Base-by-base conservation (phyloP, 2,113 vertebrate genomes). In the Psephotus haematonotus region DNA sequence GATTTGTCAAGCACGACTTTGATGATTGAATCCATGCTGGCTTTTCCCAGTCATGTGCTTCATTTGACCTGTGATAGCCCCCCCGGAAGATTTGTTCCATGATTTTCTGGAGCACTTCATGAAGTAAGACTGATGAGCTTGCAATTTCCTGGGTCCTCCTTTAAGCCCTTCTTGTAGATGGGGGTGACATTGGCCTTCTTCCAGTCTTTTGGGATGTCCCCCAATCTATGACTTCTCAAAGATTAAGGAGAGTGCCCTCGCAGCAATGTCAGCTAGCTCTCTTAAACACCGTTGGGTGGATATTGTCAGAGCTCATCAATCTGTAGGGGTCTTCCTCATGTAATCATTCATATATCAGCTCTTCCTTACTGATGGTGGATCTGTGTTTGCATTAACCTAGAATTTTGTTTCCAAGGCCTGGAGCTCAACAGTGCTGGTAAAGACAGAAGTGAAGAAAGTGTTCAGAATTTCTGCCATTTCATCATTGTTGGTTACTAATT, bases 1-100 rank as follows among this genome's bases (percentile, higher is more conserved):
- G 31, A 8, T 86, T 43, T 81, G 46, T 62, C 62, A 47, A 28
- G n/a, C 37, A 31, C 0, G 0, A 9, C 43, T 55, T 49, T 55
- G 53, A 33, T 37, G 8, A 31, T 28, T 28, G 25, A 81, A 86
- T 75, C 31, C 10, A 5, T 75, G 14, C 17, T 75, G 53, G 10
- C 6, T 69, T 43, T 80, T 86, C 53, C 62, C 76, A 55, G 3
- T 13, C 46, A 5, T 10, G 16, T 35, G 22, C 20, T 59, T 59
- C 57, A 35, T 59, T 35, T 59, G 57, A 35, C 33, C 57, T 59
- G 22, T 16, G 13, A 59, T 35, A 35, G 33, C 22, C 22, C 13
- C 33, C 22, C 33, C 7, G 33, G 13, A 59, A 59, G 57, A 59
- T 59, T 59, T 59, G 33, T 35, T 59, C 33, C 13, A 10, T 35